Conservation (phyloP, 2,797 vertebrate genomes). For the Gymnopithys bicolor region DNA sequence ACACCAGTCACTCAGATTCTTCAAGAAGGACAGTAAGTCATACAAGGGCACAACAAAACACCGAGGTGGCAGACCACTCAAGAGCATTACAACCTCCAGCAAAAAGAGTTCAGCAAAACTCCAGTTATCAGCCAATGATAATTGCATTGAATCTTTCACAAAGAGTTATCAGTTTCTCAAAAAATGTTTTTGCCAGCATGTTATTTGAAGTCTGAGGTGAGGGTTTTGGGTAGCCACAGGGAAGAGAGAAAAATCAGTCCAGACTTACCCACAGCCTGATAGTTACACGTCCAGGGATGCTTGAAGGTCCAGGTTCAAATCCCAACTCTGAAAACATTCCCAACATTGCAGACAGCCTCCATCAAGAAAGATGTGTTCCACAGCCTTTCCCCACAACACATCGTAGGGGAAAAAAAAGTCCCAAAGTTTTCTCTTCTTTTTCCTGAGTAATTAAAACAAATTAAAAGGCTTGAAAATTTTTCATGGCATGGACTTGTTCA, state of each 20-base stretch:
- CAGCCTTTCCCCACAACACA: not conserved
- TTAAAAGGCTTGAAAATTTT: not conserved
- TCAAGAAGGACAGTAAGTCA: not conserved
- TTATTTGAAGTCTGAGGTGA: not conserved
- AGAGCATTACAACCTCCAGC: not conserved
- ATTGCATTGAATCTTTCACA: not conserved
- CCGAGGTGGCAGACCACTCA: not conserved
- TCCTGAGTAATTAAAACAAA: not conserved
- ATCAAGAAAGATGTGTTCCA: not conserved
- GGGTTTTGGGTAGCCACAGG: not conserved
- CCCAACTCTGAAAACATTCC: not conserved
- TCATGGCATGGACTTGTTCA: rapidly evolving
- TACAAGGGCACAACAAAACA: not conserved
- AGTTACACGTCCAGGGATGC: rapidly evolving
- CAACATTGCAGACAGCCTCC: not conserved
- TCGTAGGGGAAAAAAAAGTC: not conserved
- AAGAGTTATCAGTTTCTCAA: not conserved
- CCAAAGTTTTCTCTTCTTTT: not conserved
- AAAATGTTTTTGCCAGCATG: not conserved
- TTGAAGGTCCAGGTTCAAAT: not conserved
- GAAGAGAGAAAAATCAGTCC: not conserved
- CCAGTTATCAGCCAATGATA: not conserved
- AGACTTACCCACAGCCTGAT: not conserved
- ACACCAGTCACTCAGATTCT: not conserved
- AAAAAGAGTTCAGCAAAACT: not conserved